Conservation (phyloP, 2,113 vertebrate species). For the Rhizomys pruinosus region DNA sequence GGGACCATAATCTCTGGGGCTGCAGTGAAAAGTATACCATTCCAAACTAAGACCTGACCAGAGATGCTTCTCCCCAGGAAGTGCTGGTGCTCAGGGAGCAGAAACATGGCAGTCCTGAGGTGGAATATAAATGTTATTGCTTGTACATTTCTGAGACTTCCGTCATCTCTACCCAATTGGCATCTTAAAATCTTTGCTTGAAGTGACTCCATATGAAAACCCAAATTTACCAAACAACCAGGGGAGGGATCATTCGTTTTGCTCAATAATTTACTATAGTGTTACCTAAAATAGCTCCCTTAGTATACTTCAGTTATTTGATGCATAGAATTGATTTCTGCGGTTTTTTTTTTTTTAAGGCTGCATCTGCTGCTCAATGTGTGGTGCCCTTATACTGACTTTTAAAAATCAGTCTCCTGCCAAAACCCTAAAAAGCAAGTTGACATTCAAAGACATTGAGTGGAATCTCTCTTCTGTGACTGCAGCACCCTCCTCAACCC, state of each 20-base stretch:
- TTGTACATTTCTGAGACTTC: background rate
- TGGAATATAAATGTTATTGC: background rate
- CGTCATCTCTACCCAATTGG: background rate
- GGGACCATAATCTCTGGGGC: background rate
- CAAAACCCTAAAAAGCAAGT: constrained; percentile 78
- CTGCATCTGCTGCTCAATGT: constrained; percentile 69
- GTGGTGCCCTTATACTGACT: constrained; percentile 75
- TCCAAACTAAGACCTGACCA: background rate
- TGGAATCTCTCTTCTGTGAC: background rate
- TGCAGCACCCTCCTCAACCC: no score
- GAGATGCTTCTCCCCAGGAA: background rate
- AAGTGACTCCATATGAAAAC: constrained; percentile 56
- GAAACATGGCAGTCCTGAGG: background rate
- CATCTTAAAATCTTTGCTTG: constrained; percentile 49
- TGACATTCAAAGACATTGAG: constrained; percentile 72
- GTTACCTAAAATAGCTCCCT: constrained; percentile 78
- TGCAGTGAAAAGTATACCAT: background rate
- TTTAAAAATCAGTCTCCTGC: constrained; percentile 78
- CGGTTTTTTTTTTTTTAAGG: constrained; percentile 53
- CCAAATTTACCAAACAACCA: constrained; percentile 59
- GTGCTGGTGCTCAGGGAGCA: background rate
- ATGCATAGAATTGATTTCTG: constrained; percentile 67
- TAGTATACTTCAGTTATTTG: constrained; percentile 60
- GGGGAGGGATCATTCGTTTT: constrained; percentile 66
- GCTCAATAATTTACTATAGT: constrained; percentile 70